Evolutionary conservation across 2,113 vertebrate species (phyloP).

Genomic region (Petroica traversi): DNA sequence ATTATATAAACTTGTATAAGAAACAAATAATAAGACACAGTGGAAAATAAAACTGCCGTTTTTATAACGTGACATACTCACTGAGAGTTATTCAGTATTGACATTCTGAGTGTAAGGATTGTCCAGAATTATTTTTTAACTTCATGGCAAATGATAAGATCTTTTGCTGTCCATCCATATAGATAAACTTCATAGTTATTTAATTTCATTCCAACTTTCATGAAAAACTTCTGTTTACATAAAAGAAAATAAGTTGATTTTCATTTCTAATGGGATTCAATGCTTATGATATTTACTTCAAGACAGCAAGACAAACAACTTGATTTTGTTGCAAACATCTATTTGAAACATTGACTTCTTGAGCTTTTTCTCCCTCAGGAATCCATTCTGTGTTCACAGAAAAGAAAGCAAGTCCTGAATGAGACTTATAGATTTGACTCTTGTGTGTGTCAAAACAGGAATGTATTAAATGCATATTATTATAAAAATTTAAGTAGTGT

Average conservation of each 20-base stretch:
- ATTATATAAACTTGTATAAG: not conserved
- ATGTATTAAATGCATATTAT: slow-evolving; percentile 79
- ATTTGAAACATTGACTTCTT: slow-evolving; percentile 62
- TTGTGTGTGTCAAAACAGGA: slow-evolving; percentile 73
- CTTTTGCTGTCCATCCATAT: not conserved
- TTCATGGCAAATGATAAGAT: not conserved
- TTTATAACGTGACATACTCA: not conserved
- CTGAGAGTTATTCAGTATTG: not conserved
- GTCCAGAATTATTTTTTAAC: not conserved
- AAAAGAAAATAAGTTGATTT: not conserved
- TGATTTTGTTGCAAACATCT: slow-evolving; percentile 50
- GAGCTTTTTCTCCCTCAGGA: slow-evolving; percentile 29
- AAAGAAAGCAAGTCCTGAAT: slow-evolving; percentile 63
- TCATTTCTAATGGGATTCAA: slow-evolving; percentile 21
- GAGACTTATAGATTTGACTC: slow-evolving; percentile 75
- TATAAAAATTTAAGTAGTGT: slow-evolving; percentile 79
- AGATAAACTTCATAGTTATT: not conserved
- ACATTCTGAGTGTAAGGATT: not conserved
- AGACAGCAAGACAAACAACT: slow-evolving; percentile 60
- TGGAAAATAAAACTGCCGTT: not conserved
- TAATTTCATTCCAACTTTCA: not conserved
- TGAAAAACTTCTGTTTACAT: slow-evolving; percentile 9
- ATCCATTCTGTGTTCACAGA: slow-evolving; percentile 65
- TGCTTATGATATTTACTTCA: slow-evolving; percentile 55
- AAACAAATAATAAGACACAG: not conserved